Base-by-base conservation (phyloP, 2,888 invertebrate genomes). In the Folsomia manolachei region DNA sequence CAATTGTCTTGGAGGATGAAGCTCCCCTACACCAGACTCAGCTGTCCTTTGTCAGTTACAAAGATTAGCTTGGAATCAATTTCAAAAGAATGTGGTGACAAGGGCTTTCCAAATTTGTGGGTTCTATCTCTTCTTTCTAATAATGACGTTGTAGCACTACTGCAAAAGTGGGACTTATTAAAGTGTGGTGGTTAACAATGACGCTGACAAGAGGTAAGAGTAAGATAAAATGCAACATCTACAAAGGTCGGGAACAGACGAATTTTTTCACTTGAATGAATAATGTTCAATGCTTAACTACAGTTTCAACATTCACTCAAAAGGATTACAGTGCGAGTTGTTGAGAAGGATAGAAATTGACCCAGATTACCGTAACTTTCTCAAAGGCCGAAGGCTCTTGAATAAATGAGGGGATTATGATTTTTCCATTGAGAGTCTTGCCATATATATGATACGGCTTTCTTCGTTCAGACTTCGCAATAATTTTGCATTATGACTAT, bases 281-380 rank as follows among this genome's bases (percentile, higher is more conserved):
- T 39, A 14, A 39, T 9, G 39, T 39, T 39, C 14, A 39, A 39
- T 39, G 39, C 14, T 14, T 39, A 39, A 39, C 4, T 9, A 39
- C 7, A 39, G 39, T 14, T 14, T 39, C 39, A 14, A 14, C 39
- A 39, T 39, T 14, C 39, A 39, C 14, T 14, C 39, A 14, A 14
- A 39, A n/a, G n/a, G n/a, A n/a, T n/a, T n/a, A 14, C 39, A 39
- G 39, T 39, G 4, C 7, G 4, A 14, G 14, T 9, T 39, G 39
- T 14, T 39, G 39, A 39, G 39, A 39, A 14, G 39, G 39, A n/a
- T n/a, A n/a, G n/a, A 14, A 39, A 39, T 39, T 24, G 64, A 66
- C 66, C 51, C 66, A 66, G 52, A 66, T 66, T 23, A 66, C 51
- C 52, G 66, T 66, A 51, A 66, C 27, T 39, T 66, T 18, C 52